phyloP scores from a whole-genome alignment of 1,140 invertebrate species.

The Geopemphigus sp. region DNA sequence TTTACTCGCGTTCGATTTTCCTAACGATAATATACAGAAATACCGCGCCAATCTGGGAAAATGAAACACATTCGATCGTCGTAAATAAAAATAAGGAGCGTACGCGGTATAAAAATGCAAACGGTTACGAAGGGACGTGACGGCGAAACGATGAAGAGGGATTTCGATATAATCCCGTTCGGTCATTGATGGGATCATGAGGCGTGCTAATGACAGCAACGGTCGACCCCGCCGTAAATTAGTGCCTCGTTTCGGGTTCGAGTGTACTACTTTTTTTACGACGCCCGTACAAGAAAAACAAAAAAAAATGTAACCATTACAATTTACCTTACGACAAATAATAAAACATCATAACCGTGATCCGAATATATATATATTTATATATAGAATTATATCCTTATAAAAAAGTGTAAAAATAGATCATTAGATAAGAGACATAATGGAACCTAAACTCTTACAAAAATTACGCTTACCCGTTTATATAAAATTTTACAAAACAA shows the following conservation, averaged over 20 bases:
- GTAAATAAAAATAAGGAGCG: too few relatives aligned
- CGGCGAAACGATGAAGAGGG: neutral
- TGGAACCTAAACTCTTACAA: too few relatives aligned
- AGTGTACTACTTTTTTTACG: neutral
- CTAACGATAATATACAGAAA: too few relatives aligned
- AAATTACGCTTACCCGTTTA: too few relatives aligned
- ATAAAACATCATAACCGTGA: neutral
- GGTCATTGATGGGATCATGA: conserved; percentile 38
- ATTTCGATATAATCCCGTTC: conserved; percentile 22
- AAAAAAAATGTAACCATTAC: neutral
- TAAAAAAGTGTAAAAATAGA: conserved; percentile 26
- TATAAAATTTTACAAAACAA: too few relatives aligned
- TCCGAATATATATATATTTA: too few relatives aligned
- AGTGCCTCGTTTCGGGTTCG: neutral
- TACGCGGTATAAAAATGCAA: too few relatives aligned
- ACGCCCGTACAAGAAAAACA: neutral
- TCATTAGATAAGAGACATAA: too few relatives aligned
- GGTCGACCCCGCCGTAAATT: conserved; percentile 32
- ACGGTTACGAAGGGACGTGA: neutral
- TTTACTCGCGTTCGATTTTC: too few relatives aligned
- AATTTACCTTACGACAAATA: conserved; percentile 33
- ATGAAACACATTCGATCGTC: too few relatives aligned
- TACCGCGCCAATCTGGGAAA: too few relatives aligned
- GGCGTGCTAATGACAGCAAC: conserved; percentile 42
- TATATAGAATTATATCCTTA: too few relatives aligned